phyloP scores from a whole-genome alignment of 2,797 vertebrate species.

The Paguma larvata region DNA sequence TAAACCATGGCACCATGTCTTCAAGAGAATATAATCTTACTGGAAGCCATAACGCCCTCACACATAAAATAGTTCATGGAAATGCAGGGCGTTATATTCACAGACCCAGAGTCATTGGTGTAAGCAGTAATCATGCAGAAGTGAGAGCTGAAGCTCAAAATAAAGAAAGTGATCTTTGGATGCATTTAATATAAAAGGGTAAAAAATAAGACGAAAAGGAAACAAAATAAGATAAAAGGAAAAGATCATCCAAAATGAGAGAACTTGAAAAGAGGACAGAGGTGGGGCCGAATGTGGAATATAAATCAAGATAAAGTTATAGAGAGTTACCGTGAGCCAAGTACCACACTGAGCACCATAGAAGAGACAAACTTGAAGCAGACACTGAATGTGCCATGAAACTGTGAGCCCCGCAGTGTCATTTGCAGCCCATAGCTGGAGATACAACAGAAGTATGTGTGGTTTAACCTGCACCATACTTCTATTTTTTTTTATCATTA shows the following conservation, averaged over 20 bases:
- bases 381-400: background rate
- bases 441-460: background rate
- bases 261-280: background rate
- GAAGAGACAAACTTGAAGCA: background rate
- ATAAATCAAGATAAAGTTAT: background rate
- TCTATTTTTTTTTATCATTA: background rate
- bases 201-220: background rate
- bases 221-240: background rate
- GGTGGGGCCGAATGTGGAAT: background rate
- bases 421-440: background rate
- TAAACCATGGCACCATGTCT: background rate
- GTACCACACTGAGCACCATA: background rate
- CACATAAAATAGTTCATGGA: background rate
- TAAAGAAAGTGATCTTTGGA: background rate
- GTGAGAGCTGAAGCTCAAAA: background rate
- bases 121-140: background rate
- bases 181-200: background rate
- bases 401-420: background rate
- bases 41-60: background rate
- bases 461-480: background rate
- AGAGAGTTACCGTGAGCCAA: background rate
- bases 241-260: background rate
- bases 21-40: background rate
- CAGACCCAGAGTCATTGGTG: background rate
- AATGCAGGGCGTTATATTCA: background rate